Percentiles rank a stretch among this genome's conserved stretches.
These are phyloP conservation scores for Hipposideros armiger DNA, from an alignment of 2,113 vertebrate species.

Conservation along the genomic window DNA sequence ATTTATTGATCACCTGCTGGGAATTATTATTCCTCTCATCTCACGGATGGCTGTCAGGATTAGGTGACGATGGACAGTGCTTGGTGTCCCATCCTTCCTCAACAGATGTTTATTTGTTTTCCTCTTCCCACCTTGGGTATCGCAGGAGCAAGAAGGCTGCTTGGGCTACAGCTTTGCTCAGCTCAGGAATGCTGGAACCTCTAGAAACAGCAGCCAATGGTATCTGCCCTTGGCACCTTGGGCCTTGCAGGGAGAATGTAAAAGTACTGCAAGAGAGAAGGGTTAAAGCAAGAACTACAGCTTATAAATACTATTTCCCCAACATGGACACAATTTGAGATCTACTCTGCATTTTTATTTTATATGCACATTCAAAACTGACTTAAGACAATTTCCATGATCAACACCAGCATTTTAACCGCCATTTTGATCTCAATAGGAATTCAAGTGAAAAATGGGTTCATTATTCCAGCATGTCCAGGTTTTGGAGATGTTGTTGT, in stretches of 20 bases:
- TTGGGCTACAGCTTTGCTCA: background rate
- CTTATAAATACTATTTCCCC: background rate
- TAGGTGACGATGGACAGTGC: background rate
- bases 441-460: background rate
- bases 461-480: background rate
- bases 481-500: constrained; percentile 45
- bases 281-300: background rate
- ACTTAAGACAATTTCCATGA: background rate
- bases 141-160: background rate
- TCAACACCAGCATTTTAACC: background rate
- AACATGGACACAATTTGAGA: background rate
- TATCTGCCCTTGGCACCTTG: background rate
- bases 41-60: background rate
- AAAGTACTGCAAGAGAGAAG: background rate
- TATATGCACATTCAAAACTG: background rate
- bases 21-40: background rate
- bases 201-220: background rate
- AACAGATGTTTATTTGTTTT: background rate
- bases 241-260: background rate
- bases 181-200: background rate
- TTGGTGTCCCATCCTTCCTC: background rate
- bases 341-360: background rate
- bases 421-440: background rate
- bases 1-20: background rate
- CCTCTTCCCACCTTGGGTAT: background rate